Percentiles rank a stretch among this genome's conserved stretches.
Evolutionary conservation across 2,888 invertebrate genomes (phyloP).

Genomic region (Mermis nigrescens): DNA sequence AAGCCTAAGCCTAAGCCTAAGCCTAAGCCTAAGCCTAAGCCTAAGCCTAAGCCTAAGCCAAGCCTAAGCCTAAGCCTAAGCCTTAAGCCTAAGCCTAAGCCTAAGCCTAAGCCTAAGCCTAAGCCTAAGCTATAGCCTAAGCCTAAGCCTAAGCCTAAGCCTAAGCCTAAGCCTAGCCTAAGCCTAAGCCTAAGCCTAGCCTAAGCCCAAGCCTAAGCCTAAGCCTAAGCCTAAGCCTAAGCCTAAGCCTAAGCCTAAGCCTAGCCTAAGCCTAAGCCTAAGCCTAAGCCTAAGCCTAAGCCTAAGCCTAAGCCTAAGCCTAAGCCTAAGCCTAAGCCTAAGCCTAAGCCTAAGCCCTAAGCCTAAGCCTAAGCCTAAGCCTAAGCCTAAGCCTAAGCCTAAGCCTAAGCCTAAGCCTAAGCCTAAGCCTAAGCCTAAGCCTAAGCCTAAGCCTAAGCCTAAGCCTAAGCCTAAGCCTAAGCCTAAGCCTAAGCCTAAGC

Average conservation of each 20-base stretch:
- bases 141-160: slow-evolving; percentile 3
- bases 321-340: slow-evolving; percentile 2
- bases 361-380: slow-evolving; percentile 4
- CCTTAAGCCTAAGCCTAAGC: slow-evolving; percentile 1
- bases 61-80: slow-evolving; percentile 3
- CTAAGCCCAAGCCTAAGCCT: slow-evolving; percentile 1
- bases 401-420: slow-evolving; percentile 5
- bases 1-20: not conserved
- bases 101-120: slow-evolving; percentile 3
- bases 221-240: slow-evolving; percentile 4
- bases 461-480: slow-evolving; percentile 6
- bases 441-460: slow-evolving; percentile 6
- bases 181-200: slow-evolving; percentile 1
- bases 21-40: not conserved
- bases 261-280: not conserved
- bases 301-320: not conserved
- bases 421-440: slow-evolving; percentile 6
- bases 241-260: slow-evolving; percentile 3
- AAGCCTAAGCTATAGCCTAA: not conserved
- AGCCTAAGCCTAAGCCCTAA: not conserved
- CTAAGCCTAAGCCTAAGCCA: not conserved
- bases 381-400: not conserved
- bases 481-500: slow-evolving; percentile 2
- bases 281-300: not conserved
- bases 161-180: slow-evolving; percentile 1